Percentiles rank a stretch among this genome's conserved stretches.
Conservation (phyloP, 1,140 invertebrate species). For the Colletes latitarsis region DNA sequence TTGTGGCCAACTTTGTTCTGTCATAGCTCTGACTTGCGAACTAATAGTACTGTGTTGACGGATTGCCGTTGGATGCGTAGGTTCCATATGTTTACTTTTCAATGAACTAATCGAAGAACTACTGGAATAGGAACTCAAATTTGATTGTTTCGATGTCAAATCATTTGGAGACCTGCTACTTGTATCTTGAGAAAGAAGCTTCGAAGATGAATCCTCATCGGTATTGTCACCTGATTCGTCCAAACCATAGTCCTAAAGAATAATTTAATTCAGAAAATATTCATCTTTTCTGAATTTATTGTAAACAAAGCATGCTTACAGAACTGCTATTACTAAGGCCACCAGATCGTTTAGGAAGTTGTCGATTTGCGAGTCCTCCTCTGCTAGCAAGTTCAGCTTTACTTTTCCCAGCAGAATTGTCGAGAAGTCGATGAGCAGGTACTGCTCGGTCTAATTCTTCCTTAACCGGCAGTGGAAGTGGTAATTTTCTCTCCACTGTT, state of each 20-base stretch:
- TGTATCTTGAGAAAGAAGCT: slow-evolving; percentile 71
- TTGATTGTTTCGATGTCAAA: slow-evolving; percentile 75
- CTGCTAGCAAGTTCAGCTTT: slow-evolving; percentile 93
- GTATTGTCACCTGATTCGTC: slow-evolving; percentile 87
- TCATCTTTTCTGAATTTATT: background rate
- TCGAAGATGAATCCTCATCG: slow-evolving; percentile 84
- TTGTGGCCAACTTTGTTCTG: slow-evolving; percentile 79
- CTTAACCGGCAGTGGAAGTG: slow-evolving; percentile 82
- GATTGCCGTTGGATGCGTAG: slow-evolving; percentile 74
- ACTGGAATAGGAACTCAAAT: slow-evolving; percentile 79
- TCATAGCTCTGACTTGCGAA: slow-evolving; percentile 79
- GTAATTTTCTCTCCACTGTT: slow-evolving; percentile 88
- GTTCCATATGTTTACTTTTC: slow-evolving; percentile 76
- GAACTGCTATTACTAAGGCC: slow-evolving; percentile 86
- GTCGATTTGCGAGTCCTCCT: slow-evolving; percentile 83
- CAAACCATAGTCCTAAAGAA: slow-evolving; percentile 85
- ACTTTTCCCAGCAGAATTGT: slow-evolving; percentile 92
- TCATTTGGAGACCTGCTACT: slow-evolving; percentile 75
- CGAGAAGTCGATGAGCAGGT: slow-evolving; percentile 91
- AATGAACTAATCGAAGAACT: slow-evolving; percentile 78
- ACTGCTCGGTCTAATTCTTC: slow-evolving; percentile 93
- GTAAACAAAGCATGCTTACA: slow-evolving; percentile 75
- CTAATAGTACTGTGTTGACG: slow-evolving; percentile 79
- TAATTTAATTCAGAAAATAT: slow-evolving; percentile 4
- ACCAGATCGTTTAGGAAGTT: slow-evolving; percentile 80